Conservation (phyloP, 2,888 invertebrate genomes). For the Dioctria linearis region DNA sequence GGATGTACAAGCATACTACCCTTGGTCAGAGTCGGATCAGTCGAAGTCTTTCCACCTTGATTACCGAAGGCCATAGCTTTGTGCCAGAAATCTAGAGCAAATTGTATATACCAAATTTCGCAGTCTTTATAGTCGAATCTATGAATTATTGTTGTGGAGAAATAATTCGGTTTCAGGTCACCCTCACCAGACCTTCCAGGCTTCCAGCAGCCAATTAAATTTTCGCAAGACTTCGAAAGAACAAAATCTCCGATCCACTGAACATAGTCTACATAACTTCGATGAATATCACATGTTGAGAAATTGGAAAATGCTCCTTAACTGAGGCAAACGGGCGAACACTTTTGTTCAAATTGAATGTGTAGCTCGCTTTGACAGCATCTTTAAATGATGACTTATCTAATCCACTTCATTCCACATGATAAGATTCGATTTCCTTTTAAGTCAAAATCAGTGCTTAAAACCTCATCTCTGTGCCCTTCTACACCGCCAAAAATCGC, state of each 20-base stretch:
- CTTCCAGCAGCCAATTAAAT: conserved; percentile 97
- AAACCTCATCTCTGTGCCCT: conserved; percentile 94
- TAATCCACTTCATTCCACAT: conserved; percentile 98
- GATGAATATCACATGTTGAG: conserved; percentile 96
- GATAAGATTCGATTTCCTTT: conserved; percentile 91
- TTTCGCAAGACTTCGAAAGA: conserved; percentile 97
- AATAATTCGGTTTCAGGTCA: conserved; percentile 81
- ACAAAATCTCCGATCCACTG: conserved; percentile 96
- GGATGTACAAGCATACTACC: conserved; percentile 89
- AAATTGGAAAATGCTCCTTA: conserved; percentile 97
- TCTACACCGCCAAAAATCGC: conserved; percentile 98
- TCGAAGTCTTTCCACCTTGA: conserved; percentile 90
- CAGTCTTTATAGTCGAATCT: conserved; percentile 95
- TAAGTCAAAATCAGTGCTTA: conserved; percentile 90
- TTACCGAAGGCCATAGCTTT: conserved; percentile 95
- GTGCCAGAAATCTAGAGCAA: conserved; percentile 93
- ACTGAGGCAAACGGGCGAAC: conserved; percentile 89
- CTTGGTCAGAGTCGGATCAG: conserved; percentile 85
- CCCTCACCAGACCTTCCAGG: conserved; percentile 87
- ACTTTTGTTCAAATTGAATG: conserved; percentile 83
- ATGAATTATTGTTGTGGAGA: conserved; percentile 86
- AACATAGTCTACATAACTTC: conserved; percentile 99
- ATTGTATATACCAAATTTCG: conserved; percentile 98
- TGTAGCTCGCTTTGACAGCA: conserved; percentile 88
- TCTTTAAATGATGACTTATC: conserved; percentile 88